phyloP scores from a whole-genome alignment of 2,888 invertebrate species.

The Drosophila setosimentum region DNA sequence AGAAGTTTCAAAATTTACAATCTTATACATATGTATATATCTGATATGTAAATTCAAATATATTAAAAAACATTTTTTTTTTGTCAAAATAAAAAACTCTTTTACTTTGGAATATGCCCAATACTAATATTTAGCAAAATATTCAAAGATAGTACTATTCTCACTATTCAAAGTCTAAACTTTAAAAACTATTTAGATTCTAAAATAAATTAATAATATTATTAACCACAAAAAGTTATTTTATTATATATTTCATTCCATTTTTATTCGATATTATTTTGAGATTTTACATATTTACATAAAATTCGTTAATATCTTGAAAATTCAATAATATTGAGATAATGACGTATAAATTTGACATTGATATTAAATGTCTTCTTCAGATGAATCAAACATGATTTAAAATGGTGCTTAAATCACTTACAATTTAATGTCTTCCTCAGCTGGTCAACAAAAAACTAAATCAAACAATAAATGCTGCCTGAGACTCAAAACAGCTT shows the following conservation, averaged over 20 bases:
- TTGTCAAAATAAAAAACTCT: neutral
- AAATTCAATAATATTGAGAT: neutral
- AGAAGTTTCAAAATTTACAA: too few relatives aligned
- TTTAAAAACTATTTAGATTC: too few relatives aligned
- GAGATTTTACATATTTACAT: neutral
- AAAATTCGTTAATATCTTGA: neutral
- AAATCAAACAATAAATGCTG: constrained; percentile 1
- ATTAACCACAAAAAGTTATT: neutral
- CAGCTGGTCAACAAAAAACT: constrained; percentile 17
- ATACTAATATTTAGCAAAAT: neutral
- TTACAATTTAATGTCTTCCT: constrained; percentile 20
- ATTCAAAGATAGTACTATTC: neutral
- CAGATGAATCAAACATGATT: neutral
- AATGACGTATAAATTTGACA: neutral
- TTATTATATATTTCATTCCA: neutral
- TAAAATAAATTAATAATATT: neutral
- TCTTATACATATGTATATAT: too few relatives aligned
- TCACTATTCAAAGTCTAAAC: too few relatives aligned
- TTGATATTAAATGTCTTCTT: neutral
- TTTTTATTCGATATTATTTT: neutral
- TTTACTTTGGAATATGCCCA: neutral
- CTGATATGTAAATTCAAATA: too few relatives aligned
- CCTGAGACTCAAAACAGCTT: constrained; percentile 21
- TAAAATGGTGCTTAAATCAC: constrained; percentile 2
- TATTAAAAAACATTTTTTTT: neutral